These are phyloP conservation scores for Bellardia bayeri DNA, from an alignment of 2,888 invertebrate genomes.

Conservation along the genomic window DNA sequence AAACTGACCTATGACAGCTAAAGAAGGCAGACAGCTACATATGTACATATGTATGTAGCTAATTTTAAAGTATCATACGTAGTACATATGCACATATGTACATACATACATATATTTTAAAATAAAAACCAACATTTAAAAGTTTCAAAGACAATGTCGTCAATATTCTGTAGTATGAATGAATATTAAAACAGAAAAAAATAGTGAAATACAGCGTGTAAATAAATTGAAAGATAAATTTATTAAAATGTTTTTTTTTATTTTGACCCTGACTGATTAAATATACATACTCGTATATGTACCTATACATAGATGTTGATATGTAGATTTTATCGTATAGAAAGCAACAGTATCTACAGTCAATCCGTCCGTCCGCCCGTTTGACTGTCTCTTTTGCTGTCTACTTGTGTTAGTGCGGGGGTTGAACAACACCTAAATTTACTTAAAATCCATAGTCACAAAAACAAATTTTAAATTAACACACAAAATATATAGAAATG, in stretches of 20 bases:
- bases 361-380: neutral
- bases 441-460: conserved; percentile 36
- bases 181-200: conserved; percentile 8
- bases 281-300: neutral
- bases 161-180: conserved; percentile 9
- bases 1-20: conserved; percentile 69
- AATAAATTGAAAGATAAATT: conserved; percentile 34
- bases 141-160: conserved; percentile 15
- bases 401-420: conserved; percentile 39
- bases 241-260: conserved; percentile 57
- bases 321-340: conserved; percentile 32
- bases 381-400: neutral
- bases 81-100: too few species aligned
- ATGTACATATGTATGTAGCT: too few species aligned
- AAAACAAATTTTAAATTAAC: conserved; percentile 8
- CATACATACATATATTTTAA: neutral
- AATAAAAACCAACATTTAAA: neutral
- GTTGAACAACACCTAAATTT: conserved; percentile 37
- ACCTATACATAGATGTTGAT: neutral
- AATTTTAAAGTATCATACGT: conserved; percentile 5
- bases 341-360: conserved; percentile 24
- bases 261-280: conserved; percentile 70
- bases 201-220: neutral
- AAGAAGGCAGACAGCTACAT: neutral
- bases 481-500: conserved; percentile 25